Evolutionary conservation across 2,113 vertebrate species (phyloP).

Genomic region (Bothrops jararaca): DNA sequence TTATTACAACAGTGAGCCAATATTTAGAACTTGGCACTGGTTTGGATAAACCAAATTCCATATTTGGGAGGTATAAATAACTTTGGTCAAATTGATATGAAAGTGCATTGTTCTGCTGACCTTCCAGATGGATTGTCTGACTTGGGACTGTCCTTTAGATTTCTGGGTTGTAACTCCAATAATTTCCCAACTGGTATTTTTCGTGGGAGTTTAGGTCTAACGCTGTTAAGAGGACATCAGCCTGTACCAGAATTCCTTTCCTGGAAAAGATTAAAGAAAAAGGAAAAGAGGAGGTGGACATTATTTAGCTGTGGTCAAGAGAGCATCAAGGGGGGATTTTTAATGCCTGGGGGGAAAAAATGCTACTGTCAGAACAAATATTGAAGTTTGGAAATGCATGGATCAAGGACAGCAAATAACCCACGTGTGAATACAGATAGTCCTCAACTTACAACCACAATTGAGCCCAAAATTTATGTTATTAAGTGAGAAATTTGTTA

Average conservation of each 20-base stretch:
- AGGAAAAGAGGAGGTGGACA: neutral
- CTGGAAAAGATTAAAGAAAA: neutral
- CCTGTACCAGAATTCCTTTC: neutral
- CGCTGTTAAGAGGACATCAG: neutral
- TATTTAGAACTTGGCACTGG: constrained; percentile 58
- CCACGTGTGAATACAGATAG: neutral
- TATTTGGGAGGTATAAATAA: neutral
- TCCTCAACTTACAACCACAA: neutral
- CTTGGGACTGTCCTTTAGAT: neutral
- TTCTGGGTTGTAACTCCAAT: neutral
- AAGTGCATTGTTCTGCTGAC: neutral
- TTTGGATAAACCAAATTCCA: constrained; percentile 54
- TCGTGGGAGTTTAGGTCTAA: neutral
- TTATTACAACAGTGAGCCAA: constrained; percentile 61
- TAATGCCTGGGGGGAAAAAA: neutral
- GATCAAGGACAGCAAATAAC: neutral
- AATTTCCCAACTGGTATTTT: neutral
- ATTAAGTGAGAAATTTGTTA: neutral
- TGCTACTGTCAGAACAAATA: neutral
- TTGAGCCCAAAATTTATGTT: neutral
- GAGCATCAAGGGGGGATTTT: neutral
- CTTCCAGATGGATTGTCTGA: neutral
- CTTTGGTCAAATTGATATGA: neutral
- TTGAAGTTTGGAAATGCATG: neutral
- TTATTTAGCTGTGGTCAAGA: neutral